Evolutionary conservation across 2,113 vertebrate genomes (phyloP).

Genomic region (Tetrao urogallus): DNA sequence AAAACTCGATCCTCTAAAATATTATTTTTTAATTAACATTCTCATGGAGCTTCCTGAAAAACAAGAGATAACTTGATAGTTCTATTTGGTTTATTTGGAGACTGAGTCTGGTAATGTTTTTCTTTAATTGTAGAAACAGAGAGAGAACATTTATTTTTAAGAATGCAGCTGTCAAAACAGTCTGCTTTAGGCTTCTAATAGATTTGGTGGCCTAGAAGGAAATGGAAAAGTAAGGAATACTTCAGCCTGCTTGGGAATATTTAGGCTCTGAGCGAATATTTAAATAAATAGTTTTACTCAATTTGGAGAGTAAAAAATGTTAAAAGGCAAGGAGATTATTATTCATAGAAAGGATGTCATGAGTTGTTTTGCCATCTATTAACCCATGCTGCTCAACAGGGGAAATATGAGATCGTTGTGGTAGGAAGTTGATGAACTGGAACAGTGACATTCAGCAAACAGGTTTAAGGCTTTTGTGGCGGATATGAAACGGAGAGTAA

Average conservation of each 20-base stretch:
- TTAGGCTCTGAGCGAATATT: neutral
- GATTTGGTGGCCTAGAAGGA: constrained; percentile 34
- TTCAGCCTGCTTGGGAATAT: neutral
- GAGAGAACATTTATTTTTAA: constrained; percentile 70
- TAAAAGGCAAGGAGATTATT: neutral
- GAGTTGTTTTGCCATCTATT: constrained; percentile 13
- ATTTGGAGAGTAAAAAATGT: neutral
- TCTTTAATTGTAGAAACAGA: neutral
- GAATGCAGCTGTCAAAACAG: constrained; percentile 70
- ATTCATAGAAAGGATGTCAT: neutral
- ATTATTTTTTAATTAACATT: neutral
- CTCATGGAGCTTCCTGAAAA: neutral
- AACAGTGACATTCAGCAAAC: constrained; percentile 43
- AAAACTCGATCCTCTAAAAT: neutral
- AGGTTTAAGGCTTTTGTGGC: constrained; percentile 55
- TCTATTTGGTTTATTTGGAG: constrained; percentile 10
- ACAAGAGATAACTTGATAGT: neutral
- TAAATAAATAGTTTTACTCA: neutral
- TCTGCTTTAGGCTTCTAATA: constrained; percentile 50
- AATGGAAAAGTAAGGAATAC: neutral
- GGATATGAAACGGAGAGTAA: constrained; percentile 55
- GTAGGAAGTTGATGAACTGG: constrained; percentile 46
- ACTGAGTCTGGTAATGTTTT: constrained; percentile 6
- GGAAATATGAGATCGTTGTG: neutral
- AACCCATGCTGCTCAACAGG: neutral